Evolutionary conservation across 2,797 vertebrate genomes (phyloP), one percentile per base, ranked within the genome.

Genomic region (Gymnoscopelus microlampas): DNA sequence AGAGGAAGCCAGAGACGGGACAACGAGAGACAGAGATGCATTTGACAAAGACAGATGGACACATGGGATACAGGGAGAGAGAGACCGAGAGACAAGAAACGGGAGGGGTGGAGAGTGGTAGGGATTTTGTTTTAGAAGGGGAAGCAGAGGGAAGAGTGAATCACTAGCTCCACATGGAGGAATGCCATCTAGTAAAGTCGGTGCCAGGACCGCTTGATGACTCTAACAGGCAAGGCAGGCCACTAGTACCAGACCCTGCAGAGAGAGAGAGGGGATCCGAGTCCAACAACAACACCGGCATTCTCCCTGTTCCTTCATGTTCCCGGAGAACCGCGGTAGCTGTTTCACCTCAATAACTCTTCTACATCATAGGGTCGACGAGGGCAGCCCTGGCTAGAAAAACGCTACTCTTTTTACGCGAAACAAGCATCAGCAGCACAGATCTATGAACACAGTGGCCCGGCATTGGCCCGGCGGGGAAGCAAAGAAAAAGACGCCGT

Each of bases 141-240:
- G 26, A 53, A 68, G 59, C 50, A 12, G 64, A 60, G 60, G 74
- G 68, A 56, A 47, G 60, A 69, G 64, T 87, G 86, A 87, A 83
- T 87, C 82, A 84, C 71, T 68, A 71, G 76, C 70, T 86, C 82
- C 59, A 71, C 66, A 83, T 88, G 90, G 89, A 90, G 51, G 47
- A 65, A 62, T 81, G 87, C 86, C 82, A 88, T 81, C 76, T 79
- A 84, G 77, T 82, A 87, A 83, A 82, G 66, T 74, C 53, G 63
- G 76, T 87, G 83, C 86, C 88, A 88, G 84, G 78, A 44, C 39
- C 10, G 63, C 73, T 64, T 81, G 89, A 91, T 91, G 84, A 71
- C 73, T 85, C 58, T 66, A 85, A 66, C 81, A 88, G 24, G 58
- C 58, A 9, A 9, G 84, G 71, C 69, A 78, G 79, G 71, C 73